Percentiles rank a stretch among this genome's conserved stretches.
Conservation (phyloP, 2,797 vertebrate species). For the Myotis myotis region DNA sequence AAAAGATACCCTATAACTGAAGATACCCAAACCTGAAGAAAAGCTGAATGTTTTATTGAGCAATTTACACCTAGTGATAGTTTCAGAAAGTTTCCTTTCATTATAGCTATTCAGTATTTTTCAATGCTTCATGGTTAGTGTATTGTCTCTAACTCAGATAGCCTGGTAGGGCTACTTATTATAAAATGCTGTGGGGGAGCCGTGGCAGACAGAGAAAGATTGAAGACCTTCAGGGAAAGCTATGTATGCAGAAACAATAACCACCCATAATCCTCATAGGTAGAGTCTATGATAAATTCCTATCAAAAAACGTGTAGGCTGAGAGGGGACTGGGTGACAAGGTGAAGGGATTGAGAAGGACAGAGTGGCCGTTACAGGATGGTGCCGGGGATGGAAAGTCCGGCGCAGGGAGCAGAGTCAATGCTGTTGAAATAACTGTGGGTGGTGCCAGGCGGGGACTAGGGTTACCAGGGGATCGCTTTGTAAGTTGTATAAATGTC, state of each 20-base stretch:
- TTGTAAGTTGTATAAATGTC: too few species aligned
- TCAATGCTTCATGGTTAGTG: background rate
- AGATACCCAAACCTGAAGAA: background rate
- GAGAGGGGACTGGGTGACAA: background rate
- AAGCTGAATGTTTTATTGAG: background rate
- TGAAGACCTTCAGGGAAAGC: background rate
- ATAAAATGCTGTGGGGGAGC: background rate
- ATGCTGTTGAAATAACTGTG: too few species aligned
- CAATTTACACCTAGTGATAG: too few species aligned
- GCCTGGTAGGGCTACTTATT: background rate
- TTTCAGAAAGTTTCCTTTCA: background rate
- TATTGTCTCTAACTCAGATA: background rate
- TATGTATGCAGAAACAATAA: background rate
- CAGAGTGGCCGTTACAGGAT: too few species aligned
- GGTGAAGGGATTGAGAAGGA: too few species aligned
- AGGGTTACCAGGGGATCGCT: too few species aligned
- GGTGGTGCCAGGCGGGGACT: too few species aligned
- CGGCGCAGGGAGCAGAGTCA: too few species aligned
- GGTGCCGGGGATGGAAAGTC: too few species aligned
- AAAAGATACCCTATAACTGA: background rate
- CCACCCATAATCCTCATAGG: accelerated
- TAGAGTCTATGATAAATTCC: background rate
- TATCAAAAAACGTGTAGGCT: background rate
- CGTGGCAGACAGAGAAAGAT: too few species aligned
- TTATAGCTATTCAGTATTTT: background rate